Conservation (phyloP, 2,113 vertebrate genomes). For the Indri indri region DNA sequence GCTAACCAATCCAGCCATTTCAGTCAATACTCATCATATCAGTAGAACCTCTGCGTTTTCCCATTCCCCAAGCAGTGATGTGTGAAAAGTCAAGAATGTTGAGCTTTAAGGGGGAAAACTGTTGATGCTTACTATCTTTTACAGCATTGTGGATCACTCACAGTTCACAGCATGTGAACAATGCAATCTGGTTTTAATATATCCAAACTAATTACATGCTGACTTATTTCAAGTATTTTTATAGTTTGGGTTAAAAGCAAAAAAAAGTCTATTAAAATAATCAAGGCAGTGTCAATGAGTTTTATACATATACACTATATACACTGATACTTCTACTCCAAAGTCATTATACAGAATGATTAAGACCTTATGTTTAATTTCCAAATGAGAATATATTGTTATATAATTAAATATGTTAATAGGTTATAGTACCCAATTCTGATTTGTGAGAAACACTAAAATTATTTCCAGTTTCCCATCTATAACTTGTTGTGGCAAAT, state of each 20-base stretch:
- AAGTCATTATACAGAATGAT: slow-evolving; percentile 14
- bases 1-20: background rate
- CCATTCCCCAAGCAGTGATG: background rate
- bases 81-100: slow-evolving; percentile 44
- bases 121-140: background rate
- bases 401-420: slow-evolving; percentile 36
- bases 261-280: slow-evolving; percentile 35
- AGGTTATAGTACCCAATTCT: background rate
- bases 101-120: background rate
- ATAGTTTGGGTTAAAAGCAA: slow-evolving; percentile 6
- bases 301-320: background rate
- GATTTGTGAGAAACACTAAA: slow-evolving; percentile 34
- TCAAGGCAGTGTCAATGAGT: background rate
- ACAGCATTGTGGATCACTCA: background rate
- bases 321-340: background rate
- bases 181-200: slow-evolving; percentile 63
- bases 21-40: background rate
- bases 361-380: slow-evolving; percentile 33
- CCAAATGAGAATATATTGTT: slow-evolving; percentile 21
- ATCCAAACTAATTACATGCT: slow-evolving; percentile 56
- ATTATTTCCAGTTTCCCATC: slow-evolving; percentile 14
- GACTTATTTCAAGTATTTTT: slow-evolving; percentile 55
- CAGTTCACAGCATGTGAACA: slow-evolving; percentile 47
- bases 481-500: background rate
- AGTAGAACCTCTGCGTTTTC: slow-evolving; percentile 2